phyloP scores from a whole-genome alignment of 2,888 invertebrate genomes.

The Zaprionus obscuricornis region DNA sequence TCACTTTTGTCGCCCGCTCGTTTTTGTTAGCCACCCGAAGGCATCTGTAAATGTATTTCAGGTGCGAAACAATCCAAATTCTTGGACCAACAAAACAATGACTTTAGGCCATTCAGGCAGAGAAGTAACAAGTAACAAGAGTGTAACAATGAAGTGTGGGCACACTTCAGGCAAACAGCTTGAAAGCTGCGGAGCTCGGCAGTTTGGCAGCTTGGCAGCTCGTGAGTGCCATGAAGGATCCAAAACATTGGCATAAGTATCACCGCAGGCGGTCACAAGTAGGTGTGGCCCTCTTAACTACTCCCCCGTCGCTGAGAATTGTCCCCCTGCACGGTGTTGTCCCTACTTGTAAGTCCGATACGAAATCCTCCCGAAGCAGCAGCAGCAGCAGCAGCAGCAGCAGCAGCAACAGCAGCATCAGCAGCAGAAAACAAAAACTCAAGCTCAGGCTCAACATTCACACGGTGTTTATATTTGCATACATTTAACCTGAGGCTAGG shows the following conservation, averaged over 20 bases:
- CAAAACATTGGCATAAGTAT: conserved; percentile 71
- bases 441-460: conserved; percentile 46
- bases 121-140: conserved; percentile 54
- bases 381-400: no score
- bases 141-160: conserved; percentile 69
- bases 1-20: background rate
- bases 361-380: background rate
- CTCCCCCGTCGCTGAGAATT: no score
- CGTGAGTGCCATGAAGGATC: conserved; percentile 27
- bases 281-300: conserved; percentile 1
- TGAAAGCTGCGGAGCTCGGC: background rate
- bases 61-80: conserved; percentile 55
- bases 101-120: conserved; percentile 40
- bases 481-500: conserved; percentile 68
- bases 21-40: no score
- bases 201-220: no score
- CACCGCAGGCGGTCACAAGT: conserved; percentile 59
- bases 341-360: background rate
- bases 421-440: background rate
- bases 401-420: no score
- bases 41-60: no score
- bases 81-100: conserved; percentile 36
- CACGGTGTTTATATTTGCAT: conserved; percentile 76
- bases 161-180: conserved; percentile 46
- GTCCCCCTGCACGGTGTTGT: no score